phyloP scores from a whole-genome alignment of 2,113 vertebrate genomes.

The Bubo bubo region DNA sequence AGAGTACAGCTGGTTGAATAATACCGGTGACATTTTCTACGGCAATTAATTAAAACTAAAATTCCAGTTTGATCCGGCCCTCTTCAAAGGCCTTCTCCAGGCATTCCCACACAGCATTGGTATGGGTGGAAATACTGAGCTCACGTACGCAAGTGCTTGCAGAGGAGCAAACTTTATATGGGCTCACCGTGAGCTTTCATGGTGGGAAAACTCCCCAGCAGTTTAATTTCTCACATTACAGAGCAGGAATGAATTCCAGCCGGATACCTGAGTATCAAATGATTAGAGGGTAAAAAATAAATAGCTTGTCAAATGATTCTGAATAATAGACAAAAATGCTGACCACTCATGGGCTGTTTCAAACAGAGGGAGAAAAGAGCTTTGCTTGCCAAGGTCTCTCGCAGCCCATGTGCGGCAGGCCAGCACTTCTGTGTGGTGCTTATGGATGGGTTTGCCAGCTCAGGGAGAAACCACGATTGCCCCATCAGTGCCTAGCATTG shows the following conservation, averaged over 20 bases:
- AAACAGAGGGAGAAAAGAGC: background rate
- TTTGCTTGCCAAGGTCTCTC: background rate
- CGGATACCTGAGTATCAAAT: background rate
- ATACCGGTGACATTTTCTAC: slow-evolving; percentile 52
- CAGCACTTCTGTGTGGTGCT: background rate
- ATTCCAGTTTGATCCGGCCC: slow-evolving; percentile 45
- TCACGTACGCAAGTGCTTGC: background rate
- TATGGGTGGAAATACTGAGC: slow-evolving; percentile 29
- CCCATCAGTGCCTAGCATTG: background rate
- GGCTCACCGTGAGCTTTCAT: background rate
- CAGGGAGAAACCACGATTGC: background rate
- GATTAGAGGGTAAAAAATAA: slow-evolving; percentile 11
- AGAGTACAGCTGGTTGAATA: slow-evolving; percentile 56
- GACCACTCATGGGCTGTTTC: background rate
- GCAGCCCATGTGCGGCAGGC: background rate
- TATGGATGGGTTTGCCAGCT: background rate
- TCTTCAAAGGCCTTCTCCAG: slow-evolving; percentile 65
- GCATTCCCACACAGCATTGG: slow-evolving; percentile 46
- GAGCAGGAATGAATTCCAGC: background rate
- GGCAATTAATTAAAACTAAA: slow-evolving; percentile 62
- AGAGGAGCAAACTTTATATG: background rate
- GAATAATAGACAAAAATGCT: background rate
- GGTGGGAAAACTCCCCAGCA: background rate
- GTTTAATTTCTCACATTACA: slow-evolving; percentile 7
- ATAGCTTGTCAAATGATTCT: background rate